Conservation (phyloP, 2,113 vertebrate genomes). For the Zosterops japonicus region DNA sequence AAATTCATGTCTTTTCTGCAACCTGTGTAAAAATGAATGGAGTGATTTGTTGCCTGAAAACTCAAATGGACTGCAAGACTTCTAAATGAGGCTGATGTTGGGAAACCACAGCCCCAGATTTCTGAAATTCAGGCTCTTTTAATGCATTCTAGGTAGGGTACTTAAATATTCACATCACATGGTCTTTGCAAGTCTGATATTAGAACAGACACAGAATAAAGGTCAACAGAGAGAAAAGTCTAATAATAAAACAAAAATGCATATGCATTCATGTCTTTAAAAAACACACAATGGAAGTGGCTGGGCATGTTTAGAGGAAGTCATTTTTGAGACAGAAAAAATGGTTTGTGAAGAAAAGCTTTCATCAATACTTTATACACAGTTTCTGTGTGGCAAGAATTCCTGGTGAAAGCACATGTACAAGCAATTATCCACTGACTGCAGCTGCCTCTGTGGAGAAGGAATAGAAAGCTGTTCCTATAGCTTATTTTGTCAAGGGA, state of each 20-base stretch:
- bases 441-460: not conserved
- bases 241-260: not conserved
- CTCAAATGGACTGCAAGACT: not conserved
- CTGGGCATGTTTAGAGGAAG: not conserved
- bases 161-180: not conserved
- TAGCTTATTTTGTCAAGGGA: not conserved
- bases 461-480: not conserved
- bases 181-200: not conserved
- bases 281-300: not conserved
- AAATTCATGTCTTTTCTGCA: not conserved
- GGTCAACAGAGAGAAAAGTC: not conserved
- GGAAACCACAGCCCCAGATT: rapidly evolving
- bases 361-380: not conserved
- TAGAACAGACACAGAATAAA: not conserved
- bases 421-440: not conserved
- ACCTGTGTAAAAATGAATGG: not conserved
- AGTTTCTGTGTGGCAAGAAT: not conserved
- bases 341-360: not conserved
- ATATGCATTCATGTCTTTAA: not conserved
- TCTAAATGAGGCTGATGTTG: not conserved
- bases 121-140: not conserved
- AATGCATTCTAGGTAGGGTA: not conserved
- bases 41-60: not conserved
- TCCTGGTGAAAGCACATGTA: not conserved
- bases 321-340: not conserved